Percentiles rank a stretch among this genome's conserved stretches.
Evolutionary conservation across 2,797 vertebrate genomes (phyloP).

Genomic region (Percopsis omiscomaycus): DNA sequence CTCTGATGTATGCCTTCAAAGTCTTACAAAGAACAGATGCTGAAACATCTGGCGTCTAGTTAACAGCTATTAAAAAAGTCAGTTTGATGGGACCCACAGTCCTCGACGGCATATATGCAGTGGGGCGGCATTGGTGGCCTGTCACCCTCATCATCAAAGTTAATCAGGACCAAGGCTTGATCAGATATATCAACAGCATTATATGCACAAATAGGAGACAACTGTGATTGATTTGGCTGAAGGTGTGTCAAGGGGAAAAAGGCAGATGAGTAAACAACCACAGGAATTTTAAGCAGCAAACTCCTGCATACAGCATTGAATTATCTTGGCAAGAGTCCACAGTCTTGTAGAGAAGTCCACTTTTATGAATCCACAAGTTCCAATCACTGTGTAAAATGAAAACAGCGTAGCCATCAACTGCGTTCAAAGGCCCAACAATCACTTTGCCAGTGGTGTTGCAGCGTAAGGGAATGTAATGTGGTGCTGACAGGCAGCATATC

Average conservation of each 20-base stretch:
- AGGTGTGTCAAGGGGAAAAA: conserved; percentile 31
- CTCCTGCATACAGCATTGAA: conserved; percentile 38
- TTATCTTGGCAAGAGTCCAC: conserved; percentile 53
- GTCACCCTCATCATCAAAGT: conserved; percentile 55
- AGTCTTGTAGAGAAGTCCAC: conserved; percentile 36
- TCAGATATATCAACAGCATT: conserved; percentile 48
- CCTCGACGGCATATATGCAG: conserved; percentile 53
- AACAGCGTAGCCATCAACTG: conserved; percentile 49
- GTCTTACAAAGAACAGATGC: conserved; percentile 74
- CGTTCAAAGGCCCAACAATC: conserved; percentile 33
- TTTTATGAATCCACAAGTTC: conserved; percentile 52
- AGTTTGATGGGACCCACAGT: conserved; percentile 74
- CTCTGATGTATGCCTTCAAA: conserved; percentile 78
- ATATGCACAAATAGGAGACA: neutral
- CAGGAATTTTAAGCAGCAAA: conserved; percentile 19
- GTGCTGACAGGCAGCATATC: conserved; percentile 67
- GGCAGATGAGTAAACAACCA: conserved; percentile 32
- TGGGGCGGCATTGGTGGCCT: conserved; percentile 56
- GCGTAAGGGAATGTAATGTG: conserved; percentile 54
- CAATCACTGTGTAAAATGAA: conserved; percentile 60
- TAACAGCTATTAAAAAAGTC: conserved; percentile 73
- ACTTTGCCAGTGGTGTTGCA: conserved; percentile 62
- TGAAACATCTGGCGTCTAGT: conserved; percentile 77
- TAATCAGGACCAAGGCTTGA: conserved; percentile 53
- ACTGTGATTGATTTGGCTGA: conserved; percentile 37